These are phyloP conservation scores for Corythoichthys intestinalis DNA, from an alignment of 2,113 vertebrate species.

Conservation along the genomic window DNA sequence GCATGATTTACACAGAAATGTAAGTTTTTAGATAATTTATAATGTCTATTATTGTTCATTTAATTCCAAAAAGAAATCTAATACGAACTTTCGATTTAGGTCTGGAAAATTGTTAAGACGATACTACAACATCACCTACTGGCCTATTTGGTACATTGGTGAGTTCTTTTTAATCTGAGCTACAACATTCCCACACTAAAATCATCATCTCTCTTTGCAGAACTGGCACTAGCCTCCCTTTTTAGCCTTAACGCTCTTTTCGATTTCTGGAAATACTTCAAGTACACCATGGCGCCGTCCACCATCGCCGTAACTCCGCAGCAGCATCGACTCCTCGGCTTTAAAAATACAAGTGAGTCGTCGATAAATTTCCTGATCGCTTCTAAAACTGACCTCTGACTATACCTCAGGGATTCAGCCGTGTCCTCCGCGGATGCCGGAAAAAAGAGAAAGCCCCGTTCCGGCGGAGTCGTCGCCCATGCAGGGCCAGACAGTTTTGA, in stretches of 20 bases:
- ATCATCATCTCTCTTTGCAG: conserved; percentile 46
- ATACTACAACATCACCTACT: conserved; percentile 87
- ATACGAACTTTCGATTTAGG: conserved; percentile 64
- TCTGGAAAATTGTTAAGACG: conserved; percentile 85
- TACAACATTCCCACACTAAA: background rate
- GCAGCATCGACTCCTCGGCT: conserved; percentile 83
- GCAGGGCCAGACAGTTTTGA: conserved; percentile 91
- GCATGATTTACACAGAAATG: conserved; percentile 97
- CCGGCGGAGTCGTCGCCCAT: conserved; percentile 73
- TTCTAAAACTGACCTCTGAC: no score
- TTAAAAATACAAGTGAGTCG: conserved; percentile 72
- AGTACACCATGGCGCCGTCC: conserved; percentile 84
- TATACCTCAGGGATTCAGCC: conserved; percentile 72
- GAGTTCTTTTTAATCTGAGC: conserved; percentile 46
- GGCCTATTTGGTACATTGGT: conserved; percentile 97
- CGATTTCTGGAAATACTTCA: conserved; percentile 97
- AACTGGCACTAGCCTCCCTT: conserved; percentile 81
- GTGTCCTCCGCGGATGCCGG: conserved; percentile 73
- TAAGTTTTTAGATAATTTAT: conserved; percentile 46
- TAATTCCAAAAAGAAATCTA: background rate
- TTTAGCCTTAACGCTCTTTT: conserved; percentile 92
- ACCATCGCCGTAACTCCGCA: conserved; percentile 77
- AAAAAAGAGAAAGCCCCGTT: conserved; percentile 72
- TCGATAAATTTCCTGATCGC: background rate
- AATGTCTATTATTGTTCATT: background rate